phyloP scores from a whole-genome alignment of 2,888 invertebrate species.

The Gandaritis pyraliata region DNA sequence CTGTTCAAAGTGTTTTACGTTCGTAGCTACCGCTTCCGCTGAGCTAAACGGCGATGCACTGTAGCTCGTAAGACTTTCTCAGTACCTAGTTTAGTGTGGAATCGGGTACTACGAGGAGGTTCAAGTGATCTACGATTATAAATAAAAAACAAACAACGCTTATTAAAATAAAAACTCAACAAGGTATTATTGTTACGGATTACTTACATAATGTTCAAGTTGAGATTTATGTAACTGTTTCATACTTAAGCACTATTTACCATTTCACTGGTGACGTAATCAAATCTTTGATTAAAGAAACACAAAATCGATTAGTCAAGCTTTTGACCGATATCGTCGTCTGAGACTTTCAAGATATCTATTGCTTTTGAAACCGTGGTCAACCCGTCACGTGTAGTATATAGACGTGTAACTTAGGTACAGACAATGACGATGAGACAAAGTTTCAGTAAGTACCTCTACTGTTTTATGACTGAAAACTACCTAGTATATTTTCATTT shows the following conservation, averaged over 20 bases:
- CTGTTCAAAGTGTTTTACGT: conserved; percentile 62
- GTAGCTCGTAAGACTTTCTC: neutral
- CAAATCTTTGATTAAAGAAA: conserved; percentile 12
- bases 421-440: too few relatives aligned
- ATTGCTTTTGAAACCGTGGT: neutral
- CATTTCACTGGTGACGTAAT: conserved; percentile 23
- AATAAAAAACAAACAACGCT: neutral
- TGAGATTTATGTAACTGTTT: conserved; percentile 24
- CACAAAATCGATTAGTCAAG: conserved; percentile 27
- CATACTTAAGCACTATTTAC: neutral
- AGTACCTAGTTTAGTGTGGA: neutral
- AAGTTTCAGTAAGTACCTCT: too few relatives aligned
- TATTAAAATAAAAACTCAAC: conserved; percentile 2
- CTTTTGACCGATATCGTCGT: conserved; percentile 3
- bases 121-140: neutral
- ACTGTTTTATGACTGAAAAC: too few relatives aligned
- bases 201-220: conserved; percentile 21
- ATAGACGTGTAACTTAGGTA: too few relatives aligned
- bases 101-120: neutral
- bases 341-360: conserved; percentile 13
- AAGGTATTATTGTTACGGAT: conserved; percentile 7
- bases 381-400: too few relatives aligned
- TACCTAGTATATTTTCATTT: too few relatives aligned
- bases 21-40: conserved; percentile 52
- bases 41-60: conserved; percentile 38